Evolutionary conservation across 2,797 vertebrate genomes (phyloP), one percentile per base, ranked within the genome.

Genomic region (Helarctos malayanus): DNA sequence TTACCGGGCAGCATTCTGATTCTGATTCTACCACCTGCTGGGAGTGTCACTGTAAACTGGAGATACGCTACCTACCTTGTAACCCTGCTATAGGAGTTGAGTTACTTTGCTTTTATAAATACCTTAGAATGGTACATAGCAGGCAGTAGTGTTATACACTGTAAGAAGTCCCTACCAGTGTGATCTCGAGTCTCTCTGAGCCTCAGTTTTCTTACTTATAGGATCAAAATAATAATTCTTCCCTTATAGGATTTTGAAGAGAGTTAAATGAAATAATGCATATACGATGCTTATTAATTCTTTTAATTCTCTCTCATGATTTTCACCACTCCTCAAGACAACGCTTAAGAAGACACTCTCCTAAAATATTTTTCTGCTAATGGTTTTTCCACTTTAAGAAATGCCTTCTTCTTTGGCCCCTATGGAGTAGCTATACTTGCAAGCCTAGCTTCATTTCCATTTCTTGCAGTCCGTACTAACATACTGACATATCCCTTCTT

Each of bases 221-320:
- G 78, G 16, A 89, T 73, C n/a, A 91, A 52, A 85, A 75, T 32
- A 63, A 23, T 23, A 89, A 88, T 35, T 82, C 38, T 5, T 79
- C 14, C 25, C 4, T 75, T 13, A 2, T n/a, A 69, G 13, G 11
- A 10, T 81, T 95, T 81, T 35, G 41, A n/a, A 45, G 41, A 89
- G 15, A 15, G 78, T 59, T 49, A 86, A 75, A 79, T 63, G 15
- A 80, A 84, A 54, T n/a, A 91, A 75, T 41, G 32, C 2, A 7
- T 35, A 7, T 21, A 15, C 2, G 68, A 23, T 63, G 38, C 7
- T 78, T 83, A 82, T 65, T 59, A 47, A 83, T 88, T 92, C 38
- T 95, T 23, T 23, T 47, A 81, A 86, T 65, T 82, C 29, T 96
- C 29, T 57, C 49, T 54, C 9, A 47, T 69, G 15, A 90, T 78